phyloP scores from a whole-genome alignment of 2,797 vertebrate species.

The Ctenochaetus hawaiiensis region DNA sequence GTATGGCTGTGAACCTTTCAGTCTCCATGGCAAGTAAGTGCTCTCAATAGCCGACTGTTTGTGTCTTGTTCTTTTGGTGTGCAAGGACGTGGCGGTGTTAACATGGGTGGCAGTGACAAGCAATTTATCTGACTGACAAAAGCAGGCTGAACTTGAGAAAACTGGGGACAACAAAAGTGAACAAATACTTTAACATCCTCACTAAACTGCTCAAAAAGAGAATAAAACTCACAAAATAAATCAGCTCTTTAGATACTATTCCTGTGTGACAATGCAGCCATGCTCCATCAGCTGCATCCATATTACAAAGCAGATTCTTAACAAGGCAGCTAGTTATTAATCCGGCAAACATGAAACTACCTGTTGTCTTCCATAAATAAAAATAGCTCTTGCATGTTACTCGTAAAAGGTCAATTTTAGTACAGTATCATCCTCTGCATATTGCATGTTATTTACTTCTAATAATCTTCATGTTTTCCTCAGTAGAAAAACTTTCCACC shows the following conservation, averaged over 20 bases:
- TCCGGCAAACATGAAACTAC: no score
- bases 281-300: neutral
- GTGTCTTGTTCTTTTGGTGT: constrained; percentile 13
- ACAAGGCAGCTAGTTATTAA: no score
- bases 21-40: constrained; percentile 69
- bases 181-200: constrained; percentile 16
- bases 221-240: neutral
- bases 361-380: no score
- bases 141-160: neutral
- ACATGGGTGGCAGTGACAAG: constrained; percentile 13
- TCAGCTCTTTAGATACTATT: neutral
- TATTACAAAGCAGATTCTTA: no score
- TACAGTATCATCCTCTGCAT: no score
- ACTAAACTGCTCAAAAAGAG: neutral
- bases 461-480: no score
- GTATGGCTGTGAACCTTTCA: constrained; percentile 45
- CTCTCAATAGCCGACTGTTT: constrained; percentile 22
- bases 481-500: neutral
- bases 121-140: constrained; percentile 22
- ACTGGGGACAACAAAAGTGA: neutral
- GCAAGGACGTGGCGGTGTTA: constrained; percentile 25
- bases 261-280: neutral
- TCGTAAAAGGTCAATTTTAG: no score
- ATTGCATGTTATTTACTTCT: no score
- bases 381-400: no score